Evolutionary conservation across 2,888 invertebrate genomes (phyloP), one percentile per base, ranked within the genome.

Genomic region (Cecidostiba fungosa): DNA sequence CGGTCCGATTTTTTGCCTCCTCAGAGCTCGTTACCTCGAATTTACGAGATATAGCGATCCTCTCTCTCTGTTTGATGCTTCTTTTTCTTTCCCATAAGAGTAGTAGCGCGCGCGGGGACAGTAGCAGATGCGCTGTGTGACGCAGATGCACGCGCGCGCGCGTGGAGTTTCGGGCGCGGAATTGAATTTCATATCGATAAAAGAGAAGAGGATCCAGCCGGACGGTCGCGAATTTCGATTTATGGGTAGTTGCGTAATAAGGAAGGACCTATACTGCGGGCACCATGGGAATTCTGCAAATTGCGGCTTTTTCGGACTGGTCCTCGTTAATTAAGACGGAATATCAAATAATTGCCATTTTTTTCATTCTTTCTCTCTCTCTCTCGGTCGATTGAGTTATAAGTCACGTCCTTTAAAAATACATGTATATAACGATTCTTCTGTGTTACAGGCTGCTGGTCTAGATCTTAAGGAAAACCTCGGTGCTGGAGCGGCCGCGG

Each of bases 401-500:
- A 62, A 4, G 12, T 2, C 4, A 26, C 43, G 12, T 12, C 12
- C 43, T 10, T 43, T 1, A 10, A 10, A 12, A 43, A 43, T 12
- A 43, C 10, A 12, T 12, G 10, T 10, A 43, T 39, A 39, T 10
- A 10, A 43, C 12, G 66, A 66, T 2, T 66, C 62, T 10, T 29
- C 3, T 59, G 2, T 23, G 66, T 94, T 94, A 85, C 95, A 97
- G 97, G 97, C 97, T 91, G 96, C 96, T 77, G 97, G 97, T 79
- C 95, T 98, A 90, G 98, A 98, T 93, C 94, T 98, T 91, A 98
- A 98, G 94, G 98, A 98, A 94, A 98, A 97, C 93, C 94, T 98
- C 88, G 97, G 97, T 78, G 96, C 96, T 54, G 96, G 96, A 88
- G 97, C 96, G 84, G 94, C 95, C 79, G 96, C 97, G 85, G 96